These are phyloP conservation scores for Antigone vipio DNA, from an alignment of 2,113 vertebrate genomes.

Conservation along the genomic window DNA sequence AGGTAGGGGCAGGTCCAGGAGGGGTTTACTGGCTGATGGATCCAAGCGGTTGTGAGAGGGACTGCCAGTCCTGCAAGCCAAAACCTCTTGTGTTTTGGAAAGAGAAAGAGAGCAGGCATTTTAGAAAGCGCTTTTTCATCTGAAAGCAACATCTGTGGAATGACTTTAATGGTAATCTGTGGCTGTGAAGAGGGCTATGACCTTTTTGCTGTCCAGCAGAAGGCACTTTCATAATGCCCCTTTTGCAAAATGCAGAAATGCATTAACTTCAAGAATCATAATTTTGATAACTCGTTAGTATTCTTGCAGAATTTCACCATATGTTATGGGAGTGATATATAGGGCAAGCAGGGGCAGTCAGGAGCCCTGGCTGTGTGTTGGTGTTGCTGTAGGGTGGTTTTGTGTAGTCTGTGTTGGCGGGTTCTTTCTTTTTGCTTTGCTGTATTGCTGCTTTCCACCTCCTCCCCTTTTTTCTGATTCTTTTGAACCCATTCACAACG, in stretches of 20 bases:
- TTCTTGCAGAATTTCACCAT: neutral
- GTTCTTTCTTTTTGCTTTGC: neutral
- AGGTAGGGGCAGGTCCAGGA: neutral
- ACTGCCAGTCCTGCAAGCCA: neutral
- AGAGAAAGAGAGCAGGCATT: neutral
- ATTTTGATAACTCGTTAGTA: neutral
- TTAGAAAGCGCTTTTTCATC: neutral
- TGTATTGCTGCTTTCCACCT: neutral
- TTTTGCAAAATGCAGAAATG: neutral
- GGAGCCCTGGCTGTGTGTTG: neutral
- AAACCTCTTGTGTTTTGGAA: neutral
- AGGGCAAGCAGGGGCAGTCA: neutral
- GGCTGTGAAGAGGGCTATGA: fast-evolving
- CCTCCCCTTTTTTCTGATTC: neutral
- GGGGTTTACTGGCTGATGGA: neutral
- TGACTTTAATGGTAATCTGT: fast-evolving
- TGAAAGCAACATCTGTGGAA: neutral
- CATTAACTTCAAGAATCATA: neutral
- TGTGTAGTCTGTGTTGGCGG: neutral
- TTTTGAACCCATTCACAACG: neutral
- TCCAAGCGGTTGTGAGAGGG: neutral
- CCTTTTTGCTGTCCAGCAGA: neutral
- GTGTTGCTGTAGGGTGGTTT: neutral
- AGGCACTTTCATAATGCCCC: neutral
- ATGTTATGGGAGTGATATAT: neutral